Conservation (phyloP, 2,797 vertebrate genomes). For the Rhinophrynus dorsalis region DNA sequence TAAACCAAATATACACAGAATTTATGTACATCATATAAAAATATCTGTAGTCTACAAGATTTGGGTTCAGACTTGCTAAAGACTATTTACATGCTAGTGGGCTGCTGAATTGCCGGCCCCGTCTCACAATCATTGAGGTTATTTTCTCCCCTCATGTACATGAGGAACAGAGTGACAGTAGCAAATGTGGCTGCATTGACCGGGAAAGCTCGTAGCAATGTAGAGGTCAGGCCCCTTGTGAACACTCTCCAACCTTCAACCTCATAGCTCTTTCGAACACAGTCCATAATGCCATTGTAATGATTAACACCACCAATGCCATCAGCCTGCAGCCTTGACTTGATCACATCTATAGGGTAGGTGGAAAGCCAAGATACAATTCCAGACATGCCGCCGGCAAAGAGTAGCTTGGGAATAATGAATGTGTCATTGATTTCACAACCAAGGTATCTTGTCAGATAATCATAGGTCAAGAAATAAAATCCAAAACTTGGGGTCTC, state of each 20-base stretch:
- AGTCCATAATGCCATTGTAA: constrained; percentile 88
- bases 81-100: constrained; percentile 75
- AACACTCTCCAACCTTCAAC: constrained; percentile 90
- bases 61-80: not conserved
- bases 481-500: constrained; percentile 94
- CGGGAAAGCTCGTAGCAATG: constrained; percentile 90
- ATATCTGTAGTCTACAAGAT: not conserved
- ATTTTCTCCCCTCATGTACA: constrained; percentile 75
- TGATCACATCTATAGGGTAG: constrained; percentile 93
- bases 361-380: constrained; percentile 95
- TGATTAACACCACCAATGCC: constrained; percentile 80
- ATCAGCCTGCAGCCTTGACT: constrained; percentile 92
- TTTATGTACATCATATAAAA: constrained; percentile 44
- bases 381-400: constrained; percentile 90
- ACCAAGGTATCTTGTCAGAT: constrained; percentile 81
- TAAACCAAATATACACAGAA: constrained; percentile 47
- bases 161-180: constrained; percentile 89
- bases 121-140: constrained; percentile 73
- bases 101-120: constrained; percentile 67
- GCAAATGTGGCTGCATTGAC: constrained; percentile 95
- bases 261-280: constrained; percentile 81
- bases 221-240: constrained; percentile 90
- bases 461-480: constrained; percentile 91
- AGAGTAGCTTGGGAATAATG: constrained; percentile 91
- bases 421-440: constrained; percentile 84